Evolutionary conservation across 2,797 vertebrate genomes (phyloP), one percentile per base, ranked within the genome.

Genomic region (Darevskia nairensis): DNA sequence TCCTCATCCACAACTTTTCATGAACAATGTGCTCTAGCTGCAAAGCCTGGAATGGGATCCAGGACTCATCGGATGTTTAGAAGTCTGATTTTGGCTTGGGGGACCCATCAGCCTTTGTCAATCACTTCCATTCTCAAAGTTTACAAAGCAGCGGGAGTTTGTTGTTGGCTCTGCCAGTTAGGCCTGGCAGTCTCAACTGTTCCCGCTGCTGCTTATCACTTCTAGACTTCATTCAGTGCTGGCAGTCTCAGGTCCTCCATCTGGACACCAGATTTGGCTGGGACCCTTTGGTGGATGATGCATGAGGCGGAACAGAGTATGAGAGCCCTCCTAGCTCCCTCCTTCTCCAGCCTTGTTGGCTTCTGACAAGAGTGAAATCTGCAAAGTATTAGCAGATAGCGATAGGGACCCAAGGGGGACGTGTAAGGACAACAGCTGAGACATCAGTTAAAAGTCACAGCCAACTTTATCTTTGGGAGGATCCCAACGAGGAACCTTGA

Each of bases 371-470:
- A 75, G 29, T 32, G 29, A 84, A 50, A 79, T 68, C 85, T 87
- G 85, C 41, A 84, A 87, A 80, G 59, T 19, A 27, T 87, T 84
- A 90, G 76, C 44, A 69, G 86, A 87, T 59, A 80, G 23, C 39
- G 21, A 83, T 27, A 32, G 21, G 21, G 61, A 39, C 32, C n/a
- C 29, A 17, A 46, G 55, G 74, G 89, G 66, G 61, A 11, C 15
- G 4, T 10, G 17, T 74, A 23, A 61, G 50, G 86, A 64, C 78
- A 81, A 29, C 27, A 13, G 15, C 71, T 74, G 78, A 50, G 50
- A n/a, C 25, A 21, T 6, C 1, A 32, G 8, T 41, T 29, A 10
- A n/a, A 59, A 59, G 46, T 23, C 19, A 5, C 4, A 75, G 75
- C 75, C 41, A 32, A 13, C 46, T n/a, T 9, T 32, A 27, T 8